Evolutionary conservation across 2,888 invertebrate genomes (phyloP).

Genomic region (Enoplolaimus lenunculus): DNA sequence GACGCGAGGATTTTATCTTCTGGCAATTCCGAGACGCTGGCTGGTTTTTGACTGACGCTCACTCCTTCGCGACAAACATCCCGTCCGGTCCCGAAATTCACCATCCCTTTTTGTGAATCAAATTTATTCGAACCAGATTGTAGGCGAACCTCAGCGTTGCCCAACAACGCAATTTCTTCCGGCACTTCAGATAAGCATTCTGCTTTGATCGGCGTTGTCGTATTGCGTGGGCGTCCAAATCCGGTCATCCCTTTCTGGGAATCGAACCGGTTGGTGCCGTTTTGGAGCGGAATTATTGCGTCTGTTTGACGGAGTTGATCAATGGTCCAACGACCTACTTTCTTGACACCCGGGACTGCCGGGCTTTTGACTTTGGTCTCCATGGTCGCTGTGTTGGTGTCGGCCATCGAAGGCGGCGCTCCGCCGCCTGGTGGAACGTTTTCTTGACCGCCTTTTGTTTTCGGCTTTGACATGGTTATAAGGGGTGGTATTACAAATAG

Average conservation of each 20-base stretch:
- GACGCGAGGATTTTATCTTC: constrained; percentile 34
- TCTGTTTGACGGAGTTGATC: constrained; percentile 40
- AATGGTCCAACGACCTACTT: constrained; percentile 36
- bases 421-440: not conserved
- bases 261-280: constrained; percentile 20
- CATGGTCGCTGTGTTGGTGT: constrained; percentile 6
- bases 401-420: not conserved
- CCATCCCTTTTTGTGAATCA: constrained; percentile 40
- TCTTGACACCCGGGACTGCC: not conserved
- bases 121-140: constrained; percentile 38
- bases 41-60: not conserved
- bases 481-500: no score
- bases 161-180: constrained; percentile 39
- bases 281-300: constrained; percentile 28
- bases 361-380: constrained; percentile 9
- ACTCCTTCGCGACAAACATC: constrained; percentile 36
- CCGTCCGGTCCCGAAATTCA: constrained; percentile 39
- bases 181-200: constrained; percentile 33
- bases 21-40: constrained; percentile 27
- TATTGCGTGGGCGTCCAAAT: constrained; percentile 41
- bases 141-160: constrained; percentile 39
- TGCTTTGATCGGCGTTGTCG: constrained; percentile 24
- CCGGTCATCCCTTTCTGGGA: constrained; percentile 33
- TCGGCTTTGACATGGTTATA: no score
- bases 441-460: no score